Base-by-base conservation (phyloP, 2,888 invertebrate genomes). In the Automeris io region DNA sequence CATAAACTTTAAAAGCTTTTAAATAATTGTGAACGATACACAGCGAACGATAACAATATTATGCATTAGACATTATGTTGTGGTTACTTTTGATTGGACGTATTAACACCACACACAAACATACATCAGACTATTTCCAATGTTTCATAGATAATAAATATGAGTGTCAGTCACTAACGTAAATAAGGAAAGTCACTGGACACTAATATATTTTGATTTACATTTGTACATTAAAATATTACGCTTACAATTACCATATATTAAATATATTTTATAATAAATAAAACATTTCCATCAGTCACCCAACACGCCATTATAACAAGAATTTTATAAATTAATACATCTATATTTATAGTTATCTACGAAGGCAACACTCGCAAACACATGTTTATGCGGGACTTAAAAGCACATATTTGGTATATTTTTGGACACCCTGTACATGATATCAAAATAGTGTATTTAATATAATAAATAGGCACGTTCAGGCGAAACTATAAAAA, bases 351-450 rank as follows among this genome's bases (percentile, higher is more conserved):
- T 47, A 33, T 38, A 53, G 56, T 57, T 61, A 71, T 63, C 68
- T 75, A 76, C 57, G 67, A 79, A 83, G 83, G 83, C 83, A 82
- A 82, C 73, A 70, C 61, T 72, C 75, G 69, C 74, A 70, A 70
- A 68, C 59, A 66, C 60, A 71, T 61, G 52, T 54, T 47, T 54
- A 61, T 60, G 63, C 65, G 61, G 65, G 66, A 75, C 74, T 70
- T 81, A 82, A 82, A 86, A 83, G 83, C 83, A 80, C 75, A 74
- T 77, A 72, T 85, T 86, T 85, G 83, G 83, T 85, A 79, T 83
- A 76, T 75, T 76, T 60, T 69, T 69, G 60, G 74, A 79, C 83
- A 85, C 83, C 83, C 85, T 86, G 85, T 85, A 83, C 82, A 83
- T 64, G 54, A 68, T 81, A 85, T 74, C 77, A 82, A 83, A 83